Conservation (phyloP, 2,113 vertebrate species). For the Corythaeola cristata region DNA sequence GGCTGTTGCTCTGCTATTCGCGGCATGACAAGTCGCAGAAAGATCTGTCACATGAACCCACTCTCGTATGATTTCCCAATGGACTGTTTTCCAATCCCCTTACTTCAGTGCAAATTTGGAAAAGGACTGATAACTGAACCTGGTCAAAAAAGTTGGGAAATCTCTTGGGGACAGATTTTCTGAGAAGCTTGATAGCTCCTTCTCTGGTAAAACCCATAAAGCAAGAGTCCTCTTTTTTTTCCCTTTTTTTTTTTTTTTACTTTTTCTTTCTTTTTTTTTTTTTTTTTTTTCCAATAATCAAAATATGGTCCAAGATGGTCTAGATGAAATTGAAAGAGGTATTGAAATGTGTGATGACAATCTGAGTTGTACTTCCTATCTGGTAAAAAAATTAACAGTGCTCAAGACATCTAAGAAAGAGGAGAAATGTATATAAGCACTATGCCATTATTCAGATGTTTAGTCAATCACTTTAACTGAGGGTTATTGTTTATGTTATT, state of each 20-base stretch:
- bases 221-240: neutral
- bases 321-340: neutral
- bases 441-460: neutral
- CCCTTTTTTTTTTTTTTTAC: accelerated
- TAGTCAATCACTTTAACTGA: neutral
- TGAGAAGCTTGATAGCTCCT: neutral
- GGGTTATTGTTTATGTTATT: neutral
- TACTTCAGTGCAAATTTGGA: constrained; percentile 2
- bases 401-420: neutral
- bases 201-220: neutral
- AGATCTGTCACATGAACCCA: constrained; percentile 47
- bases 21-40: constrained; percentile 6
- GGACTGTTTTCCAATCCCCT: neutral
- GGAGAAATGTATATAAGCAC: neutral
- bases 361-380: neutral
- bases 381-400: neutral
- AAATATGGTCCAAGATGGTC: neutral
- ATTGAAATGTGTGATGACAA: neutral
- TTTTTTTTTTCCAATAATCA: neutral
- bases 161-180: neutral
- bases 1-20: constrained; percentile 46
- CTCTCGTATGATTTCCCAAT: neutral
- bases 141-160: neutral
- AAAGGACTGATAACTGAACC: neutral
- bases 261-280: no score